Evolutionary conservation across 2,888 invertebrate genomes (phyloP).

Genomic region (Athalia circularis): DNA sequence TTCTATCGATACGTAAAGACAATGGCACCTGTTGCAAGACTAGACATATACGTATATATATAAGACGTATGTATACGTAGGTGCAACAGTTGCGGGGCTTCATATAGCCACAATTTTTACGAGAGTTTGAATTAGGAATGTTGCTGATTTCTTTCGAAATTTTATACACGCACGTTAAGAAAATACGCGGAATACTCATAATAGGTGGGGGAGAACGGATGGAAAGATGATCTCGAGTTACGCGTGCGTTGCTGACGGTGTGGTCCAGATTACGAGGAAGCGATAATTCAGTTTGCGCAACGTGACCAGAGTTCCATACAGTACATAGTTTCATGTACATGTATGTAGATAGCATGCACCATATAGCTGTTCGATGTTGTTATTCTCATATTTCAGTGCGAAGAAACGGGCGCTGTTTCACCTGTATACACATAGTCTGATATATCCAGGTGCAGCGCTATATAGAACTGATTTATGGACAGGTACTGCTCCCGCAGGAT

Average conservation of each 20-base stretch:
- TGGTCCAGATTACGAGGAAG: slow-evolving; percentile 34
- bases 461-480: slow-evolving; percentile 17
- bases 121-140: neutral
- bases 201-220: neutral
- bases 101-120: no score
- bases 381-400: slow-evolving; percentile 38
- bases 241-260: neutral
- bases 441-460: slow-evolving; percentile 8
- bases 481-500: neutral
- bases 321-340: neutral
- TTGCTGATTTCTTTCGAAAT: neutral
- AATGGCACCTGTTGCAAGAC: slow-evolving; percentile 26
- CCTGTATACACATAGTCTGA: neutral
- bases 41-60: no score
- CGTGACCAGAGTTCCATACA: neutral
- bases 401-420: slow-evolving; percentile 15
- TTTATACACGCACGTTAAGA: neutral
- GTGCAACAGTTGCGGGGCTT: neutral
- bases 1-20: neutral
- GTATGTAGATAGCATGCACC: no score
- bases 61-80: neutral
- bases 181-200: neutral
- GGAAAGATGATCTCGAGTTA: slow-evolving; percentile 15
- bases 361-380: neutral
- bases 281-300: slow-evolving; percentile 26